phyloP scores from a whole-genome alignment of 2,888 invertebrate genomes.

The Drosophila macrospina region DNA sequence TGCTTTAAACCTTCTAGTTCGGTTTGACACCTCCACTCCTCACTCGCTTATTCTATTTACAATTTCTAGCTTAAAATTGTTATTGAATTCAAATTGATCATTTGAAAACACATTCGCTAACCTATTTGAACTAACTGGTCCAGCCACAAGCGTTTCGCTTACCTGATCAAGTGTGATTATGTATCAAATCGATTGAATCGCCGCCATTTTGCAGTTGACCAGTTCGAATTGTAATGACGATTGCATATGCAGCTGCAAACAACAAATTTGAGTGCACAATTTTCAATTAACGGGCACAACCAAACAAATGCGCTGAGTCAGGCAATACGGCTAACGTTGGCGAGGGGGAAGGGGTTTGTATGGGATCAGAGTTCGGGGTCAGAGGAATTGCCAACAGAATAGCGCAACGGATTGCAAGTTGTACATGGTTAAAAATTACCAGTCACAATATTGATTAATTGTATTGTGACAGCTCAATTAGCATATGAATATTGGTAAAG shows the following conservation, averaged over 20 bases:
- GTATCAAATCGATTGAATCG: slow-evolving; percentile 30
- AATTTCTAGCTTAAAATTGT: background rate
- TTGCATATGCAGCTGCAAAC: slow-evolving; percentile 63
- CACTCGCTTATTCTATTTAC: background rate
- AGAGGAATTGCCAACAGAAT: slow-evolving; percentile 24
- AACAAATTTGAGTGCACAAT: slow-evolving; percentile 69
- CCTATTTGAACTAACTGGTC: background rate
- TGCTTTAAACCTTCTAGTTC: no score
- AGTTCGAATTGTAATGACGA: slow-evolving; percentile 33
- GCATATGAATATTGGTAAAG: slow-evolving; percentile 7
- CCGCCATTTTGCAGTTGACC: slow-evolving; percentile 30
- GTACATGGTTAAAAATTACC: slow-evolving; percentile 41
- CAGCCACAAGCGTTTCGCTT: slow-evolving; percentile 27
- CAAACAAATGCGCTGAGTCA: slow-evolving; percentile 66
- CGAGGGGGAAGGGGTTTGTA: background rate
- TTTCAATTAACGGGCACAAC: slow-evolving; percentile 68
- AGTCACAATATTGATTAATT: slow-evolving; percentile 32
- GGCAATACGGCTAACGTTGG: slow-evolving; percentile 7
- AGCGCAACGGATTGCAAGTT: slow-evolving; percentile 44
- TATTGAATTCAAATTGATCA: background rate
- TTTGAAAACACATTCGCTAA: background rate
- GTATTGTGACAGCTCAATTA: slow-evolving; percentile 41
- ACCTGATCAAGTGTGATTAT: slow-evolving; percentile 43
- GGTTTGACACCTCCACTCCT: background rate
- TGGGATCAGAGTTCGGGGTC: no score